Conservation (phyloP, 2,888 invertebrate species). For the Mamestra brassicae region DNA sequence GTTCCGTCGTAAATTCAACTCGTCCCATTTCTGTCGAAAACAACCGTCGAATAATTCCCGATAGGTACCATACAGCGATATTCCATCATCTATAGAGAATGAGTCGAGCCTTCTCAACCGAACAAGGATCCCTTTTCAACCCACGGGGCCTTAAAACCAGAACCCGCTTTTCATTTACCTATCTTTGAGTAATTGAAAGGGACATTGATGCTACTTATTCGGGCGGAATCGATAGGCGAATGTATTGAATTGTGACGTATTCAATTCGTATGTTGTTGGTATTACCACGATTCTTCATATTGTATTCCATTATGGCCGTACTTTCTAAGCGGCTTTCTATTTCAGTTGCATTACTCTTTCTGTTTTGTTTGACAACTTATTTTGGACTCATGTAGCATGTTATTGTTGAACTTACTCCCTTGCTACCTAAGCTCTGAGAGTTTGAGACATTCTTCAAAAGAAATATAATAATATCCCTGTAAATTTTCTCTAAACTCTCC, state of each 20-base stretch:
- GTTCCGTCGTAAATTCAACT: conserved; percentile 73
- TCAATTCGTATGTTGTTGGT: conserved; percentile 65
- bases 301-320: conserved; percentile 51
- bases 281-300: conserved; percentile 58
- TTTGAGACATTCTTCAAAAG: not conserved
- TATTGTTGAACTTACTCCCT: not conserved
- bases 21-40: conserved; percentile 80
- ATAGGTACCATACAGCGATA: conserved; percentile 82
- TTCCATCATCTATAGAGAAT: conserved; percentile 85
- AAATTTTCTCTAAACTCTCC: not conserved
- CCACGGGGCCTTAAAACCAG: conserved; percentile 82
- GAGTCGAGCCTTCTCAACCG: conserved; percentile 78
- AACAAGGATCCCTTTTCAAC: conserved; percentile 81
- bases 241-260: conserved; percentile 77
- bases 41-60: conserved; percentile 78
- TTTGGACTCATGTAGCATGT: not conserved
- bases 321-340: conserved; percentile 53
- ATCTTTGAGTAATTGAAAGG: conserved; percentile 87
- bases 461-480: not conserved
- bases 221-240: conserved; percentile 83
- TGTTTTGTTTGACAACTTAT: conserved; percentile 31
- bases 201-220: conserved; percentile 84
- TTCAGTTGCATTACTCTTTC: conserved; percentile 42
- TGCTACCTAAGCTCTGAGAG: not conserved
- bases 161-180: conserved; percentile 84